Base-by-base conservation (phyloP, 2,113 vertebrate species). In the Opisthocomus hoazin region DNA sequence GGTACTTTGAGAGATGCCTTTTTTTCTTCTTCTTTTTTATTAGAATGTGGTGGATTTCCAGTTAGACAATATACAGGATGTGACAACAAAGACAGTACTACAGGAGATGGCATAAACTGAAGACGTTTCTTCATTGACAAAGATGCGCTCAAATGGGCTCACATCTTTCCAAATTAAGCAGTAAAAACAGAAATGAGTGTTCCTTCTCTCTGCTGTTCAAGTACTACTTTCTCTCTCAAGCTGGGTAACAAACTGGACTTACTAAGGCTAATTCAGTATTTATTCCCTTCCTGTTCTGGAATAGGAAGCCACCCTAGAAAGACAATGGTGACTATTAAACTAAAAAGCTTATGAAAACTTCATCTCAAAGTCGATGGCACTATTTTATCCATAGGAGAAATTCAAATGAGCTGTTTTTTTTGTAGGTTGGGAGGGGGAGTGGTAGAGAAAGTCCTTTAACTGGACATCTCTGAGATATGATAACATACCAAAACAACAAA, bases 21-120 rank as follows among this genome's bases (percentile, higher is more conserved):
- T 41, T 1, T 9, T 14, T 16, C 15, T 9, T 6, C 50, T 30
- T 17, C 19, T n/a, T 22, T 18, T 1, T 1, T 4, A 6, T 3
- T 10, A 9, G 9, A 66, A 69, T 30, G 5, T 45, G 5, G 23
- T 48, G 14, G 19, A 78, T 82, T 90, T 82, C 17, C 19, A 41
- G 17, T 65, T 39, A 63, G 26, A 30, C 6, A 46, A 10, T 22
- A 7, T 9, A 66, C 3, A 12, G 65, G 15, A 45, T 5, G 1
- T 76, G 20, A 54, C 11, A 57, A 48, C 1, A 15, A 82, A 34
- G 48, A 63, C 24, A 85, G 8, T 36, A 21, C 18, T 66, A 43
- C 8, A 27, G 23, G 14, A 79, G 14, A 32, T 15, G 37, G 51
- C 11, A 77, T 41, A 82, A 87, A 78, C 7, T 13, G 3, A 12